Evolutionary conservation across 2,797 vertebrate genomes (phyloP).

Genomic region (Gallinago stenura): DNA sequence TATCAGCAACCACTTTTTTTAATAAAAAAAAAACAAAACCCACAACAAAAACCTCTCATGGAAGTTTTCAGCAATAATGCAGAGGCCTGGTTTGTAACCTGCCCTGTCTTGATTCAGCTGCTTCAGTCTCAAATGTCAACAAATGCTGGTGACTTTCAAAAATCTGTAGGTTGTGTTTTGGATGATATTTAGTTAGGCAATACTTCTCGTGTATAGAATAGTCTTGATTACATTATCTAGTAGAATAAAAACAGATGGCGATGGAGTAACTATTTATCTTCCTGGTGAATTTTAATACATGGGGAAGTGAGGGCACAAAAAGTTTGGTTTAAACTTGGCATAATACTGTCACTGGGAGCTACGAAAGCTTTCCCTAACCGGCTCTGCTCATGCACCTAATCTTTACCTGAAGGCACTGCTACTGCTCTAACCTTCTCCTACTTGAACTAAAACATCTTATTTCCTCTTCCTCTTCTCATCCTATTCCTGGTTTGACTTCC

Average conservation of each 20-base stretch:
- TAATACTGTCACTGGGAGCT: not conserved
- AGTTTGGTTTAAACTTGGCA: not conserved
- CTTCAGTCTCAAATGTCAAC: constrained; percentile 5
- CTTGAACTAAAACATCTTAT: not conserved
- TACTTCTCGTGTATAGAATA: not conserved
- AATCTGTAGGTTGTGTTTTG: not conserved
- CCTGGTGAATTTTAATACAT: not conserved
- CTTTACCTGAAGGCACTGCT: constrained; percentile 28
- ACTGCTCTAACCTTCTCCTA: not conserved
- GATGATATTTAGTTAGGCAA: not conserved
- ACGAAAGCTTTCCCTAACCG: not conserved
- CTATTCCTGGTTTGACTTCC: not conserved
- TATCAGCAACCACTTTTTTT: not conserved
- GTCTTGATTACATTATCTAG: constrained; percentile 53
- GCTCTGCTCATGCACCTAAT: not conserved
- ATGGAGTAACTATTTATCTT: constrained; percentile 41
- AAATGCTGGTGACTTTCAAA: constrained; percentile 27
- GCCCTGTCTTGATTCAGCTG: not conserved
- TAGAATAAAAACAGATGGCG: constrained; percentile 55
- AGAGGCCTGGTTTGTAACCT: not conserved
- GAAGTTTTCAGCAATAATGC: not conserved
- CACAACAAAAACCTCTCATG: not conserved
- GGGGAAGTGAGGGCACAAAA: not conserved
- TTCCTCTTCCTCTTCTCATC: not conserved
- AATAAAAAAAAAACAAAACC: not conserved